phyloP scores from a whole-genome alignment of 2,797 vertebrate genomes.

The Limosa lapponica region DNA sequence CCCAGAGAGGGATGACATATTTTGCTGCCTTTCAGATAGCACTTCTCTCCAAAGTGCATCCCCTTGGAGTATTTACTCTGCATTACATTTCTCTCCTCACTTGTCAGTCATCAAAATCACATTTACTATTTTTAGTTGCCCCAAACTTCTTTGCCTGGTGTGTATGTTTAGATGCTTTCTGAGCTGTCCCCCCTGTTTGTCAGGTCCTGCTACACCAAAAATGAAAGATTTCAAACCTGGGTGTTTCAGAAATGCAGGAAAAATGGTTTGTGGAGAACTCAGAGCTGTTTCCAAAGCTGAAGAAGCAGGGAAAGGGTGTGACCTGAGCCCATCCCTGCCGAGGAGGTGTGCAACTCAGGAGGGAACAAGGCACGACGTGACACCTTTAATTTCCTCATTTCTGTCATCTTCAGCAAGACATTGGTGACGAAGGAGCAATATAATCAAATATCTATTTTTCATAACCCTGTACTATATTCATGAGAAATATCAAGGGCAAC shows the following conservation, averaged over 20 bases:
- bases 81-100: not conserved
- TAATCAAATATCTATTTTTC: not conserved
- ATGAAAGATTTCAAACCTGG: not conserved
- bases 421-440: not conserved
- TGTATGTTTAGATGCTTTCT: not conserved
- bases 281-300: not conserved
- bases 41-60: not conserved
- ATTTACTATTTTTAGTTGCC: not conserved
- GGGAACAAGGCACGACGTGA: not conserved
- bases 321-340: not conserved
- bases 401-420: not conserved
- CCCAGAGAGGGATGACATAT: not conserved
- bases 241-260: not conserved
- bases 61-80: not conserved
- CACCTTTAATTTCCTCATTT: not conserved
- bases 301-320: not conserved
- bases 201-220: not conserved
- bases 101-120: not conserved
- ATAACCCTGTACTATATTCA: not conserved
- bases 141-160: not conserved
- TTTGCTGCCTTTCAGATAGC: not conserved
- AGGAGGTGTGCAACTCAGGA: fast-evolving
- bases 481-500: not conserved
- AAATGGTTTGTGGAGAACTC: not conserved
- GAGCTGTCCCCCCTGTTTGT: not conserved